These are phyloP conservation scores for Tuberolachnus salignus DNA, from an alignment of 2,888 invertebrate genomes.

Conservation along the genomic window DNA sequence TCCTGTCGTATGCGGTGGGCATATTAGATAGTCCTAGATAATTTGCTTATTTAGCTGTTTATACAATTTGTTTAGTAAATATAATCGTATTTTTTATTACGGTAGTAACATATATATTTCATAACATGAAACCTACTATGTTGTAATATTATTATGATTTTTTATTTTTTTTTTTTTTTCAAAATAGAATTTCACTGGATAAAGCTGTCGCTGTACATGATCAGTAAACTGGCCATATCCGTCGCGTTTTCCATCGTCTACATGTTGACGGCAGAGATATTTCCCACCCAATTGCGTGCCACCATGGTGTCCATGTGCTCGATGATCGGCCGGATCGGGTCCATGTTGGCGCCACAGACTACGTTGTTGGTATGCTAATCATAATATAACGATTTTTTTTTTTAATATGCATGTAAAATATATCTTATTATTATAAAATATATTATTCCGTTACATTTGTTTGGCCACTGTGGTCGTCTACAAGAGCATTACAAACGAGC, in stretches of 20 bases:
- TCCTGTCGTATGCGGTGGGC: no score
- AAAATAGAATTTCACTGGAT: constrained; percentile 59
- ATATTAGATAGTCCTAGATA: no score
- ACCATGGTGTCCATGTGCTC: constrained; percentile 61
- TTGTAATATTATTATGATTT: no score
- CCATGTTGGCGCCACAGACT: constrained; percentile 61
- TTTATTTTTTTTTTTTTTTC: neutral
- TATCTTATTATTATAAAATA: no score
- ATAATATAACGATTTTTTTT: no score
- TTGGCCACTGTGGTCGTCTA: no score
- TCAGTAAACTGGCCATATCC: constrained; percentile 64
- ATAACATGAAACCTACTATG: neutral
- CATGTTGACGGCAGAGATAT: constrained; percentile 63
- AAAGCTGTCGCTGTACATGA: constrained; percentile 61
- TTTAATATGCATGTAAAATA: no score
- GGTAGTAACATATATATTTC: neutral
- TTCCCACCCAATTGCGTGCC: constrained; percentile 61
- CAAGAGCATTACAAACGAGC: no score
- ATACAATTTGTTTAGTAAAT: no score
- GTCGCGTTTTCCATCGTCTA: constrained; percentile 63
- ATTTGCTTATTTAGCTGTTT: no score
- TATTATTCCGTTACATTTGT: no score
- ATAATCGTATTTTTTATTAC: no score
- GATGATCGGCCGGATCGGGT: constrained; percentile 61
- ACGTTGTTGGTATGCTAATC: constrained; percentile 60